Conservation (phyloP, 2,113 vertebrate genomes). For the Clarias batrachus region DNA sequence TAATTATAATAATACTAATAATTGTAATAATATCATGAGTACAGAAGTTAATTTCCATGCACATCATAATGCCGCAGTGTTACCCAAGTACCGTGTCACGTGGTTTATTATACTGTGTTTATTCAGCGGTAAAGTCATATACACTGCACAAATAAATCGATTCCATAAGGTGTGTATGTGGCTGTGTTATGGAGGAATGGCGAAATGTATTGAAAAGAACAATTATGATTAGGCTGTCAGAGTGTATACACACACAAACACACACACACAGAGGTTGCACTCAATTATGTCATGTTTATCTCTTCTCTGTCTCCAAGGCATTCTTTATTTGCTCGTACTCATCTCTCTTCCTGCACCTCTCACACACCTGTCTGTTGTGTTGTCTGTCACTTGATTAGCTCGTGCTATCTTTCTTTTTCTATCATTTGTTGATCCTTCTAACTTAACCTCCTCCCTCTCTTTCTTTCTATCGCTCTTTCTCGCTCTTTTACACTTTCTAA, state of each 20-base stretch:
- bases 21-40: too few species aligned
- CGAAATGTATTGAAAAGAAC: background rate
- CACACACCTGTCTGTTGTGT: background rate
- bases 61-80: background rate
- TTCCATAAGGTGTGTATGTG: background rate
- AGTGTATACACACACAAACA: background rate
- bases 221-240: background rate
- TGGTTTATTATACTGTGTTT: background rate
- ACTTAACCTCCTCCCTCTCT: background rate
- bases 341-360: background rate
- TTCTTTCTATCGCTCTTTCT: background rate
- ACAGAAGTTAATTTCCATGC: background rate
- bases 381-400: background rate
- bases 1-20: too few species aligned
- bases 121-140: background rate
- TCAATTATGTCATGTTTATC: constrained; percentile 1
- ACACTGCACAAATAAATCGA: background rate
- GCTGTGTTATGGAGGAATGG: background rate
- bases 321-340: background rate
- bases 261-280: background rate
- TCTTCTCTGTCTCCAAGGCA: background rate
- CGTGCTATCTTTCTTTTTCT: background rate
- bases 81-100: background rate
- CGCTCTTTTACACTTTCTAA: background rate
- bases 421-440: background rate